Base-by-base conservation (phyloP, 2,113 vertebrate genomes). In the Hemicordylus capensis region DNA sequence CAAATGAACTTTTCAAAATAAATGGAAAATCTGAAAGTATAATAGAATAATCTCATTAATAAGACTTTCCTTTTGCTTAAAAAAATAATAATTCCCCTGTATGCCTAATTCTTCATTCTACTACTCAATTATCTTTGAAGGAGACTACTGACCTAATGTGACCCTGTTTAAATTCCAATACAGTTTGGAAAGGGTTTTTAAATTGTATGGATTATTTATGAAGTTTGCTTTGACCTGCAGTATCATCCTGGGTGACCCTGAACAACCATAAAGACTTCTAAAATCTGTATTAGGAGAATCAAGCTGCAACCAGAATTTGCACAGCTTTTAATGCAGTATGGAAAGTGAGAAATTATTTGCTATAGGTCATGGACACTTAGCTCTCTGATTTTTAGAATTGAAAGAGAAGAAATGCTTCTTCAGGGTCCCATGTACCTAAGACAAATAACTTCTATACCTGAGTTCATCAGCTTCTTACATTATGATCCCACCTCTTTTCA, bases 141-240 rank as follows among this genome's bases (percentile, higher is more conserved):
- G 76, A 88, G 84, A 1, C 1, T 19, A 63, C 11, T 85, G 67
- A 87, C 20, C 34, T 75, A 82, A 20, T 76, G 28, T 39, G 59
- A 81, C 22, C 80, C 12, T 84, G 88, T 79, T 51, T 78, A 92
- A 85, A 0, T 88, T 8, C 2, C n/a, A 81, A 54, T 46, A 75
- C 14, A 85, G 67, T 80, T 44, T 81, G 72, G 46, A 82, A 90
- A 87, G 42, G 3, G 72, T 75, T 90, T 75, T 64, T 54, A 72
- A 78, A 83, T 72, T 64, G n/a, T 85, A 87, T 83, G 80, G 42
- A 37, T 90, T 89, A 87, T 22, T 12, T 28, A n/a, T 66, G 80
- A 85, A 42, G 89, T 78, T 72, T 88, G 42, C 22, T 37, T n/a
- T 84, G 61, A 15, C 26, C 83, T 56, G 81, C 15, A 74, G 67